These are phyloP conservation scores for Larimichthys polyactis DNA, from an alignment of 2,113 vertebrate species.

Conservation along the genomic window DNA sequence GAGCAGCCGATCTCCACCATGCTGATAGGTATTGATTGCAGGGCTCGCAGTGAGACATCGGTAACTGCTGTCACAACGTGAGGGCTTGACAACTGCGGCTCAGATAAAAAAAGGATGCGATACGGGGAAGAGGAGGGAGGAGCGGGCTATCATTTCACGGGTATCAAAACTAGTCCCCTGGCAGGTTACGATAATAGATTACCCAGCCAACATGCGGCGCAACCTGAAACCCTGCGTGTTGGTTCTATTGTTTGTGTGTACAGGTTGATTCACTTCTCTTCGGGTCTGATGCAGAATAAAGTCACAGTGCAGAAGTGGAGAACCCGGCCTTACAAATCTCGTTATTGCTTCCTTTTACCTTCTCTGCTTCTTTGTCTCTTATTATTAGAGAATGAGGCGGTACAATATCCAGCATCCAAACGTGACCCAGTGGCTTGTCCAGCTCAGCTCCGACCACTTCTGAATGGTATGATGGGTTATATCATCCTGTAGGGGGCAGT, in stretches of 20 bases:
- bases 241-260: constrained; percentile 15
- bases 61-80: constrained; percentile 66
- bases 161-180: constrained; percentile 69
- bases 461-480: constrained; percentile 89
- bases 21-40: constrained; percentile 68
- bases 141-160: constrained; percentile 34
- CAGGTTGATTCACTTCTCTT: constrained; percentile 46
- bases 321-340: constrained; percentile 34
- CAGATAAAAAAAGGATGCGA: constrained; percentile 54
- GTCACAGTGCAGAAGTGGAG: constrained; percentile 76
- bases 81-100: constrained; percentile 49
- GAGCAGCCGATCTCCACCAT: constrained; percentile 58
- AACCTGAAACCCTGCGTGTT: constrained; percentile 41
- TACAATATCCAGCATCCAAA: constrained; percentile 93
- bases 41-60: constrained; percentile 69
- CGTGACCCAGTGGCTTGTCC: constrained; percentile 93
- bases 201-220: constrained; percentile 29
- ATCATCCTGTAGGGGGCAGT: constrained; percentile 82
- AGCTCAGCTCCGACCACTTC: constrained; percentile 94
- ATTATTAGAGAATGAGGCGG: constrained; percentile 84
- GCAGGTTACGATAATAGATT: constrained; percentile 52
- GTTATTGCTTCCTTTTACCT: constrained; percentile 69
- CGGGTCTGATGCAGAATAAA: constrained; percentile 52
- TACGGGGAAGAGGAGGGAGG: constrained; percentile 8
- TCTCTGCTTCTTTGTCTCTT: not conserved